These are phyloP conservation scores for Progne subis DNA, from an alignment of 2,113 vertebrate genomes.

Conservation along the genomic window DNA sequence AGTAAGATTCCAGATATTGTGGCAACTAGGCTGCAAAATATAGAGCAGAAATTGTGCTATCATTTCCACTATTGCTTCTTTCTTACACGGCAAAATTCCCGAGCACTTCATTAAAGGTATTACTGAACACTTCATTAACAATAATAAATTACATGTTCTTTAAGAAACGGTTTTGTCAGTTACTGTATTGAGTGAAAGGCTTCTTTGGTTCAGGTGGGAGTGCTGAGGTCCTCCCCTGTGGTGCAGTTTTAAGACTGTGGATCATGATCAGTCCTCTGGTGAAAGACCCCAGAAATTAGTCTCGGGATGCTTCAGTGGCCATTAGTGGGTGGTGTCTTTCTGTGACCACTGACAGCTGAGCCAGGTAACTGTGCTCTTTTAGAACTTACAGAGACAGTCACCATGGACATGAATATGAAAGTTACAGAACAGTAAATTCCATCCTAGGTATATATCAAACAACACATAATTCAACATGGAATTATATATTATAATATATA, in stretches of 20 bases:
- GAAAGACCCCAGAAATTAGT: neutral
- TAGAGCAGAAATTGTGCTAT: neutral
- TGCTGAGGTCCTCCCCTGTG: rapidly evolving
- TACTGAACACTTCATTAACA: neutral
- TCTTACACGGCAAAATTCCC: neutral
- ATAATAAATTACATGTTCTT: neutral
- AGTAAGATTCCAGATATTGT: neutral
- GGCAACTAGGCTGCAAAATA: neutral
- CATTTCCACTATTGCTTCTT: neutral
- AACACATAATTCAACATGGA: neutral
- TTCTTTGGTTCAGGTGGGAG: neutral
- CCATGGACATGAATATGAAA: neutral
- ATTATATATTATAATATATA: no score
- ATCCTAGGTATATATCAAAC: neutral
- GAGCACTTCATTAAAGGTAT: neutral
- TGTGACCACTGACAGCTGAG: neutral
- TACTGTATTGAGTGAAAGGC: neutral
- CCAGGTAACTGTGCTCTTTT: neutral
- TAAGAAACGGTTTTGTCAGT: neutral
- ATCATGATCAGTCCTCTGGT: neutral
- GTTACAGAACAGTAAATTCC: neutral
- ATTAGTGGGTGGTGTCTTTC: neutral
- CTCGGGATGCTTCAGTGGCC: no score
- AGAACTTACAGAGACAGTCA: neutral
- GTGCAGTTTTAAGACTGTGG: neutral